Conservation (phyloP, 1,140 invertebrate species). For the Yoshiicerus persimilis region DNA sequence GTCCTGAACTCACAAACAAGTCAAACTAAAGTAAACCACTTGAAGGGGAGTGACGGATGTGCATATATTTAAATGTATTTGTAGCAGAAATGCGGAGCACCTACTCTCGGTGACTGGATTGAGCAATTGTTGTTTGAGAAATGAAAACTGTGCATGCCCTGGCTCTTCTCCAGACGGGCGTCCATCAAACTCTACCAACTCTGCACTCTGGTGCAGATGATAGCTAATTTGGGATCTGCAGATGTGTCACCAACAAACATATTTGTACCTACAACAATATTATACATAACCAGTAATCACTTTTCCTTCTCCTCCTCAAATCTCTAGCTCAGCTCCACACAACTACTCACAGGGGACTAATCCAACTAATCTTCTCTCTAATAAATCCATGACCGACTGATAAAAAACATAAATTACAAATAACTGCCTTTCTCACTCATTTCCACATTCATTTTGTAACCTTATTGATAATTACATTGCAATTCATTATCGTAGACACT, state of each 20-base stretch:
- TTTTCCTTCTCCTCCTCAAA: neutral
- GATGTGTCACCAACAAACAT: neutral
- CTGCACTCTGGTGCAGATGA: neutral
- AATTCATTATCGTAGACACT: neutral
- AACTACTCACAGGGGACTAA: neutral
- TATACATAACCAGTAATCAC: neutral
- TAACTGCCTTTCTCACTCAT: neutral
- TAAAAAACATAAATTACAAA: too few species aligned
- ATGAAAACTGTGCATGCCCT: neutral
- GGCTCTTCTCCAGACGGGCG: neutral
- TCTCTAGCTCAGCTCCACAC: too few species aligned
- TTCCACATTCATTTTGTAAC: neutral
- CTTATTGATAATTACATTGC: neutral
- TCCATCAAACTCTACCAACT: neutral
- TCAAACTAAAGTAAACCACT: neutral
- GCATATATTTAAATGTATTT: too few species aligned
- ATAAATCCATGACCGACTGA: neutral
- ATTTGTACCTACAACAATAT: too few species aligned
- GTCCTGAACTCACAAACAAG: neutral
- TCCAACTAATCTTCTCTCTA: neutral
- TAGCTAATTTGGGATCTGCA: neutral
- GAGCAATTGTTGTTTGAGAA: neutral
- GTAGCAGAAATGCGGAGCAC: neutral
- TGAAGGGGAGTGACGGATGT: too few species aligned
- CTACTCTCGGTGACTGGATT: neutral